Conservation (phyloP, 2,113 vertebrate species). For the Dolichallabes microphthalmus region DNA sequence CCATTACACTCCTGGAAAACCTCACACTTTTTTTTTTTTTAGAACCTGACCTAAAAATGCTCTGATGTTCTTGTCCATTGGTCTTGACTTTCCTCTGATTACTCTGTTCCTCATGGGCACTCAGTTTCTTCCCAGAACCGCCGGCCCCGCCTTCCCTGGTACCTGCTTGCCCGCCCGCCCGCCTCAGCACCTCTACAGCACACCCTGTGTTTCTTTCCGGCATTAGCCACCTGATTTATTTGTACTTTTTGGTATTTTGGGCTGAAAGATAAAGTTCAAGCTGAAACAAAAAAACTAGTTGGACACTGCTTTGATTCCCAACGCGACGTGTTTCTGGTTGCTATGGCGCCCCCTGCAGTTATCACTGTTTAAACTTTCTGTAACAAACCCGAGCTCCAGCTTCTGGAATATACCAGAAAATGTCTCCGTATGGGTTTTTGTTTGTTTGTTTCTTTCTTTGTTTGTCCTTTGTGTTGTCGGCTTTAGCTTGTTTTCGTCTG, state of each 20-base stretch:
- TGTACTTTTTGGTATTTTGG: not conserved
- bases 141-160: no score
- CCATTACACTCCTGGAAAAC: not conserved
- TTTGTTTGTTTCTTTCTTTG: not conserved
- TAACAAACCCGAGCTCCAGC: no score
- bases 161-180: not conserved
- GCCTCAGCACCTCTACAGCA: not conserved
- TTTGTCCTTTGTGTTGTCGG: not conserved
- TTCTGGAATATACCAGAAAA: not conserved
- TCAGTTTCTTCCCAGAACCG: no score
- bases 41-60: not conserved
- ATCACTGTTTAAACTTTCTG: not conserved
- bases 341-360: not conserved
- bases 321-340: not conserved
- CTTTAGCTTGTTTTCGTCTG: not conserved
- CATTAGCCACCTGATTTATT: not conserved
- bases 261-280: not conserved
- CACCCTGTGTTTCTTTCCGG: not conserved
- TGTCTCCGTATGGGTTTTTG: no score
- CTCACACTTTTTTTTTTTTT: not conserved
- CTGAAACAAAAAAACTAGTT: not conserved
- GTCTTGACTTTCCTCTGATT: not conserved
- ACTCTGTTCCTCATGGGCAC: not conserved
- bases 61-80: not conserved
- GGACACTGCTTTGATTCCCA: not conserved